phyloP scores from a whole-genome alignment of 2,797 vertebrate genomes.

The Trichosurus vulpecula region DNA sequence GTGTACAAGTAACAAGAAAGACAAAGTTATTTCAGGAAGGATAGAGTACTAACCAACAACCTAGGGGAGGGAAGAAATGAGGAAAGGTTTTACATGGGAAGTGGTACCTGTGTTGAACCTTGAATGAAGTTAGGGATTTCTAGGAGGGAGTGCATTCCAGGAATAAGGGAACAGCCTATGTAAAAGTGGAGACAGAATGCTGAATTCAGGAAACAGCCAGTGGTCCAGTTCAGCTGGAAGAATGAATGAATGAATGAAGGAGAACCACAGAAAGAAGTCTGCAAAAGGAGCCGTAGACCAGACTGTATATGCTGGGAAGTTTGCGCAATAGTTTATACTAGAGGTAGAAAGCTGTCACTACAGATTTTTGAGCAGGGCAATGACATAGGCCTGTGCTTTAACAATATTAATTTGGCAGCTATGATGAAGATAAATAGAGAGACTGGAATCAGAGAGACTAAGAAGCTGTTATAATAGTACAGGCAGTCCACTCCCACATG shows the following conservation, averaged over 20 bases:
- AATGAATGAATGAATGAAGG: not conserved
- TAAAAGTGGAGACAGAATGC: not conserved
- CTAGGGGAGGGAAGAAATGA: not conserved
- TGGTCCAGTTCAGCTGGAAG: not conserved
- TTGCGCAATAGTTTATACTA: not conserved
- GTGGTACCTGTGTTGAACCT: not conserved
- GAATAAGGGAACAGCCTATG: not conserved
- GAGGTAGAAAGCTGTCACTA: not conserved
- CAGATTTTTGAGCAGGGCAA: too few relatives aligned
- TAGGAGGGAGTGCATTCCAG: not conserved
- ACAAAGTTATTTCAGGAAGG: not conserved
- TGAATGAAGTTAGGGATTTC: not conserved
- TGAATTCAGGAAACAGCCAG: not conserved
- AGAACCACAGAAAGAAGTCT: not conserved
- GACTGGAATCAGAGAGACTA: too few relatives aligned
- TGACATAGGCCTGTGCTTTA: too few relatives aligned
- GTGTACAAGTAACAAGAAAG: not conserved
- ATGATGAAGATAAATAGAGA: too few relatives aligned
- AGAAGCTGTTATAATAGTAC: too few relatives aligned
- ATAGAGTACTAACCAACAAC: not conserved
- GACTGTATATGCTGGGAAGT: not conserved
- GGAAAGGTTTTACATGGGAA: not conserved
- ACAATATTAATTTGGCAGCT: too few relatives aligned
- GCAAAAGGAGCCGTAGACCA: not conserved
- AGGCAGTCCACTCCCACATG: too few relatives aligned